phyloP scores from a whole-genome alignment of 2,888 invertebrate genomes.

The Thymelicus sylvestris region DNA sequence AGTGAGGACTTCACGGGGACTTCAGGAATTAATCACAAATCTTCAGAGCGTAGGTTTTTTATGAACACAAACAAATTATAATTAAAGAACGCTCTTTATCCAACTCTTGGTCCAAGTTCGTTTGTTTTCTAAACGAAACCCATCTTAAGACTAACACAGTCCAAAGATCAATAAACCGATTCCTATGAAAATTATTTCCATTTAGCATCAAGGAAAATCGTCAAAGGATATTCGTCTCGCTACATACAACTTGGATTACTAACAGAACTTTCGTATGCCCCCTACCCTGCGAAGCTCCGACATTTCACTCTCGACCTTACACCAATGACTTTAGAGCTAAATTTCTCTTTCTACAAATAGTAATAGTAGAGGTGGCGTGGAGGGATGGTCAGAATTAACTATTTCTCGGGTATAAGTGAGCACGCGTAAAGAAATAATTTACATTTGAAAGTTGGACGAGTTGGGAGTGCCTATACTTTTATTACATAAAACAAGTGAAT shows the following conservation, averaged over 20 bases:
- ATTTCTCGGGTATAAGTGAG: conserved; percentile 74
- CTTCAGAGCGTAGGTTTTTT: no score
- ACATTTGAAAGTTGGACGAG: conserved; percentile 53
- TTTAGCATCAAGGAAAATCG: conserved; percentile 1
- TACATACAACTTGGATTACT: background rate
- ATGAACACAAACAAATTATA: no score
- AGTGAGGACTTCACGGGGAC: no score
- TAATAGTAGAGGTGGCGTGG: conserved; percentile 23
- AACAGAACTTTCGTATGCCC: conserved; percentile 28
- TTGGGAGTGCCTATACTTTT: conserved; percentile 41
- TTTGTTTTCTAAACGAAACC: no score
- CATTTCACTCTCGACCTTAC: conserved; percentile 8
- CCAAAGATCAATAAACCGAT: background rate
- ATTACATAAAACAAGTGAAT: conserved; percentile 20
- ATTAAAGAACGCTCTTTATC: no score
- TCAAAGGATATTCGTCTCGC: background rate
- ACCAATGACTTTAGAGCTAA: background rate
- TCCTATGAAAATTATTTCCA: background rate
- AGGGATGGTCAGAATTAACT: conserved; percentile 57
- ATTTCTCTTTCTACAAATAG: background rate
- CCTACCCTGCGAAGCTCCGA: conserved; percentile 24
- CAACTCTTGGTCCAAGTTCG: no score
- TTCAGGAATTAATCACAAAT: no score
- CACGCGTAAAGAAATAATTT: conserved; percentile 54
- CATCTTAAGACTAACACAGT: no score